phyloP scores from a whole-genome alignment of 1,140 invertebrate species.

The Pseudobourletiella spinata region DNA sequence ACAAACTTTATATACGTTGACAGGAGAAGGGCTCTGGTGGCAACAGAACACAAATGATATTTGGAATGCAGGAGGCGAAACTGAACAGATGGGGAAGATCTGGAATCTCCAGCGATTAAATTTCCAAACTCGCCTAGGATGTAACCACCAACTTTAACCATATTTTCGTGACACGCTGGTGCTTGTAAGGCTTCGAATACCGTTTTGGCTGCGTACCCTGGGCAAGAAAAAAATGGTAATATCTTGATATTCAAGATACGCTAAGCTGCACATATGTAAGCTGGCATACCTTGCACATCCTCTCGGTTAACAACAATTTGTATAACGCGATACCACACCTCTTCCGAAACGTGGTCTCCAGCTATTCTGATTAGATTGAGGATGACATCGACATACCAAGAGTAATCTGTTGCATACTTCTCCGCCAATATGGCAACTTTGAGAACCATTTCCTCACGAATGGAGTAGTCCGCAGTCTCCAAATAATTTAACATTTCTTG shows the following conservation, averaged over 20 bases:
- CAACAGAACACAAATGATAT: constrained; percentile 94
- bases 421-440: constrained; percentile 99
- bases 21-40: constrained; percentile 87
- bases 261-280: background rate
- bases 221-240: background rate
- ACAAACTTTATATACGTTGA: constrained; percentile 99
- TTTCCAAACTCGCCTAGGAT: constrained; percentile 99
- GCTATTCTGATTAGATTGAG: constrained; percentile 98
- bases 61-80: constrained; percentile 96
- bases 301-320: constrained; percentile 99
- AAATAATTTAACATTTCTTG: constrained; percentile 99
- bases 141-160: constrained; percentile 99
- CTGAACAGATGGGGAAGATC: constrained; percentile 91
- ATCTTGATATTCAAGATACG: no score
- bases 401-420: constrained; percentile 99
- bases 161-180: constrained; percentile 99
- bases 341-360: constrained; percentile 90
- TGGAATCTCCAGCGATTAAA: constrained; percentile 95
- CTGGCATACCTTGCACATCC: constrained; percentile 76
- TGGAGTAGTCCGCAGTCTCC: constrained; percentile 99
- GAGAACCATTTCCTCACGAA: constrained; percentile 98
- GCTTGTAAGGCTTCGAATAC: constrained; percentile 98
- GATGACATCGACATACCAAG: constrained; percentile 99
- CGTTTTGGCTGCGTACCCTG: constrained; percentile 94
- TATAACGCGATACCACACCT: constrained; percentile 99